phyloP scores from a whole-genome alignment of 2,113 vertebrate species.

The pig (Sus scrofa) region DNA sequence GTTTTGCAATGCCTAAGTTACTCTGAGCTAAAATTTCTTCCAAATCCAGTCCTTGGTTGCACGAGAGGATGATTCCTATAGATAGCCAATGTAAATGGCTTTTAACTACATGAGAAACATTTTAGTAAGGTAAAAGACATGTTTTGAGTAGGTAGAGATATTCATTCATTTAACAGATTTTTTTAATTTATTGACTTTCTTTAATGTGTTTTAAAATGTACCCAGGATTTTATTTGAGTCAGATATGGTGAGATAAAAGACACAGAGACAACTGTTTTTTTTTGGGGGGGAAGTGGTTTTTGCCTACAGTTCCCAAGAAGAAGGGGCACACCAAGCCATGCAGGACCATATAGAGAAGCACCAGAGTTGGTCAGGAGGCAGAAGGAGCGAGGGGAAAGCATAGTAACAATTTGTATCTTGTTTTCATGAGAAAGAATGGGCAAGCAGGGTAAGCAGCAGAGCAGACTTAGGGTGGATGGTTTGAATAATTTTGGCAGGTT shows the following conservation, averaged over 20 bases:
- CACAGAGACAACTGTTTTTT: background rate
- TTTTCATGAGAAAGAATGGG: background rate
- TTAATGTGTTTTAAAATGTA: conserved; percentile 13
- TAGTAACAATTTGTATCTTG: background rate
- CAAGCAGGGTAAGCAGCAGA: background rate
- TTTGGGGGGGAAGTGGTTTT: background rate
- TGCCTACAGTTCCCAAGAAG: background rate
- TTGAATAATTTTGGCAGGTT: background rate
- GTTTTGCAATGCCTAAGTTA: conserved; percentile 32
- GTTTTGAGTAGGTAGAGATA: background rate
- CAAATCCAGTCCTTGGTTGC: background rate
- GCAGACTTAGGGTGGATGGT: background rate
- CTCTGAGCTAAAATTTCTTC: conserved; percentile 9
- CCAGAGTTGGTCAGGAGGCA: background rate
- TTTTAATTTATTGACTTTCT: conserved; percentile 22
- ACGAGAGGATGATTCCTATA: background rate
- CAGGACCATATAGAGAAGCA: background rate
- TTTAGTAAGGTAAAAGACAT: conserved; percentile 21
- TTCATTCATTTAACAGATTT: conserved; percentile 2
- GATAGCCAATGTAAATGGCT: background rate
- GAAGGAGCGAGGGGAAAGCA: background rate
- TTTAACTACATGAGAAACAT: background rate
- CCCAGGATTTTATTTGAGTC: background rate
- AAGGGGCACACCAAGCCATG: background rate
- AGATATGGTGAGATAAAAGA: background rate